phyloP scores from a whole-genome alignment of 2,797 vertebrate genomes.

The Argyrosomus regius region DNA sequence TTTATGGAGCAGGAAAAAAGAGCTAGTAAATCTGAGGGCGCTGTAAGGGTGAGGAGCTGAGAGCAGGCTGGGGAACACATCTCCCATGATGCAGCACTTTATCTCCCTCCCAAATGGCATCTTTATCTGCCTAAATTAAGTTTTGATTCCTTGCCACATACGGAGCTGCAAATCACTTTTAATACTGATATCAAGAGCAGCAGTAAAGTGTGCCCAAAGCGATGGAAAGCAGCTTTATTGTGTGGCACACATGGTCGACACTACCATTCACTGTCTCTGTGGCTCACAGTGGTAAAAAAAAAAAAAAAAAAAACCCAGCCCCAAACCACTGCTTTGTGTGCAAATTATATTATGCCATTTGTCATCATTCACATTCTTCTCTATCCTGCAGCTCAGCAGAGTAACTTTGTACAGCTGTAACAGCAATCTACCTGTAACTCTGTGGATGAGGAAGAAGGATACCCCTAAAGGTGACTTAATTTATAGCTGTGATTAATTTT shows the following conservation, averaged over 20 bases:
- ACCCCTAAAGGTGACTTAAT: conserved; percentile 77
- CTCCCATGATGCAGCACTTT: conserved; percentile 89
- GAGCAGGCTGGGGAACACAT: conserved; percentile 79
- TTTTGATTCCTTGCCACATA: conserved; percentile 92
- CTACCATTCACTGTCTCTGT: conserved; percentile 65
- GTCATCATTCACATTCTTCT: conserved; percentile 66
- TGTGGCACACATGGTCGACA: conserved; percentile 74
- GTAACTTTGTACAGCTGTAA: conserved; percentile 21
- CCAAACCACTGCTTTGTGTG: conserved; percentile 76
- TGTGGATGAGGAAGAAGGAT: conserved; percentile 50
- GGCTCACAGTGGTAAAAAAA: conserved; percentile 67
- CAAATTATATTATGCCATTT: conserved; percentile 76
- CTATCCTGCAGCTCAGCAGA: conserved; percentile 63
- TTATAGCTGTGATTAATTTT: conserved; percentile 85
- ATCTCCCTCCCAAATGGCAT: conserved; percentile 89
- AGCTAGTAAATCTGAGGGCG: conserved; percentile 88
- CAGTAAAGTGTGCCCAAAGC: conserved; percentile 86
- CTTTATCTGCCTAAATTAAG: conserved; percentile 92
- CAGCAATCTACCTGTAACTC: conserved; percentile 62
- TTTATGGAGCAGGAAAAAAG: conserved; percentile 89
- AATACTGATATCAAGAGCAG: conserved; percentile 87
- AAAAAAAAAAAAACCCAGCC: conserved; percentile 26
- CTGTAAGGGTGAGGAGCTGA: conserved; percentile 80
- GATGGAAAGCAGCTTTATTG: conserved; percentile 83
- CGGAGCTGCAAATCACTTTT: conserved; percentile 90